Evolutionary conservation across 2,888 invertebrate species (phyloP).

Genomic region (Mesoligia furuncula): DNA sequence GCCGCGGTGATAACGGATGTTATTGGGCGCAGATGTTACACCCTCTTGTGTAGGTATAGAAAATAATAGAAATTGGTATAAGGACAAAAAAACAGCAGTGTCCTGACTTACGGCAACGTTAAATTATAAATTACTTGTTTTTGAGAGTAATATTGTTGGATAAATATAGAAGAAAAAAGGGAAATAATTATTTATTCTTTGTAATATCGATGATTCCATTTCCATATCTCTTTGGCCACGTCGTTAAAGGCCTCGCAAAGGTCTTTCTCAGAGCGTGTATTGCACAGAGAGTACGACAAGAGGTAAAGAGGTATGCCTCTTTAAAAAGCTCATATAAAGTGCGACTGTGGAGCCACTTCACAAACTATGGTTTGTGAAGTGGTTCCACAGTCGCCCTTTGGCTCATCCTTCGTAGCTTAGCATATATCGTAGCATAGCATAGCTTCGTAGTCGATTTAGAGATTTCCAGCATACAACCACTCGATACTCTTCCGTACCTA

Average conservation of each 20-base stretch:
- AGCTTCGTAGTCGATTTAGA: not conserved
- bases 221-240: not conserved
- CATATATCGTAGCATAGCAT: too few relatives aligned
- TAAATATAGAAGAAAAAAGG: not conserved
- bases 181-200: not conserved
- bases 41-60: slow-evolving; percentile 33
- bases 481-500: too few relatives aligned
- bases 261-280: not conserved
- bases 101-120: not conserved
- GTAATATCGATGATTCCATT: not conserved
- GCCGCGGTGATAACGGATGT: slow-evolving; percentile 65
- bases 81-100: slow-evolving; percentile 6
- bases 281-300: not conserved
- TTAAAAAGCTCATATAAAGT: too few relatives aligned
- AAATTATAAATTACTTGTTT: slow-evolving; percentile 7
- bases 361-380: not conserved
- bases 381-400: not conserved
- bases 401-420: too few relatives aligned
- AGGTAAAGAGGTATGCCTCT: not conserved
- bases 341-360: too few relatives aligned
- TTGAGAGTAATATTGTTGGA: not conserved
- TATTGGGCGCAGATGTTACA: slow-evolving; percentile 64
- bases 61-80: slow-evolving; percentile 17
- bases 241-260: not conserved
- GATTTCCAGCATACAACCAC: not conserved